phyloP scores from a whole-genome alignment of 2,797 vertebrate genomes.

The Meda fulgida region DNA sequence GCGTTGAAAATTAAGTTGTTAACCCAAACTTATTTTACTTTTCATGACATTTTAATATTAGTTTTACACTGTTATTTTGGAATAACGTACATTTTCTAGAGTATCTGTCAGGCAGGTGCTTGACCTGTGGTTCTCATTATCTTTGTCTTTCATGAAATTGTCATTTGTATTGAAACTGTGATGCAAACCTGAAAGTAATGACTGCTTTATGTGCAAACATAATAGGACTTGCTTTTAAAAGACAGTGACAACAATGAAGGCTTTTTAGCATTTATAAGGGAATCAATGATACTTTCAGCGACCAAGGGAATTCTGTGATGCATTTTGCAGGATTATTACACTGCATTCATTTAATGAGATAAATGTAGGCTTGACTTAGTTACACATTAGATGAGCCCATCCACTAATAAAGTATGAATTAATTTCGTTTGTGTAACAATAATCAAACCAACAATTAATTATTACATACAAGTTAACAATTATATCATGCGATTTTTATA shows the following conservation, averaged over 20 bases:
- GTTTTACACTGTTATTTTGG: neutral
- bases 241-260: constrained; percentile 11
- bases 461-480: neutral
- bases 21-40: neutral
- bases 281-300: constrained; percentile 4
- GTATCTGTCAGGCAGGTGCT: constrained; percentile 66
- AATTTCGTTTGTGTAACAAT: neutral
- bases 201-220: constrained; percentile 38
- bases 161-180: constrained; percentile 71
- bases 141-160: constrained; percentile 67
- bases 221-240: constrained; percentile 11
- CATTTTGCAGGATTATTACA: constrained; percentile 2
- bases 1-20: neutral
- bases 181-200: constrained; percentile 63
- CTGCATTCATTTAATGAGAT: neutral
- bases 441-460: neutral
- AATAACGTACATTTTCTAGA: constrained; percentile 65
- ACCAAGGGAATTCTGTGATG: neutral
- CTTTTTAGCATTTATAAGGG: constrained; percentile 66
- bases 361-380: neutral
- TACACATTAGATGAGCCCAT: neutral
- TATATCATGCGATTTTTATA: neutral
- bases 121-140: constrained; percentile 62
- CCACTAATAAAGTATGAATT: neutral
- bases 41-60: neutral